phyloP scores from a whole-genome alignment of 2,888 invertebrate genomes.

The Uropetala carovei region DNA sequence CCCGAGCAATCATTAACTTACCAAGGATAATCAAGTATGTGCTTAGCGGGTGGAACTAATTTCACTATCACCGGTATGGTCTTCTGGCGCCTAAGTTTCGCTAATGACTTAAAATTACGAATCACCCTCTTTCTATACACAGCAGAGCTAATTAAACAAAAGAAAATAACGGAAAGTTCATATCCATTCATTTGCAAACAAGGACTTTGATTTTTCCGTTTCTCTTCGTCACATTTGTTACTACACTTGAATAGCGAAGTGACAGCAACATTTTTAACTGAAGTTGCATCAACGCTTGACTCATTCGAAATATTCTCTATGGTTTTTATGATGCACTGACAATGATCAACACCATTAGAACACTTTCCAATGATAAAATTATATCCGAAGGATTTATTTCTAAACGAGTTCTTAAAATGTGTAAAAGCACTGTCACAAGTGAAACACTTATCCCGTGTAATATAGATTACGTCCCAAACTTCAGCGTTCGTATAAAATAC shows the following conservation, averaged over 20 bases:
- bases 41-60: slow-evolving; percentile 20
- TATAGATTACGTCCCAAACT: slow-evolving; percentile 5
- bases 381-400: not conserved
- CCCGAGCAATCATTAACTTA: not conserved
- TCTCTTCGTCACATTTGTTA: not conserved
- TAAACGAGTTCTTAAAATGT: not conserved
- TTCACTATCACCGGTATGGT: not conserved
- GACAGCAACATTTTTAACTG: not conserved
- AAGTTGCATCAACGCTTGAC: not conserved
- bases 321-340: not conserved
- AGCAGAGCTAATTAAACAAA: slow-evolving; percentile 1
- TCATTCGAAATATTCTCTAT: not conserved
- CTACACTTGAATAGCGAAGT: not conserved
- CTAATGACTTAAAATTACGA: slow-evolving; percentile 24
- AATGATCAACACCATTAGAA: not conserved
- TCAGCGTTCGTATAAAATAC: not conserved
- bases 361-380: not conserved
- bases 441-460: not conserved
- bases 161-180: slow-evolving; percentile 17
- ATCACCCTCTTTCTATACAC: slow-evolving; percentile 34
- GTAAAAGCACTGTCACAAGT: slow-evolving; percentile 31
- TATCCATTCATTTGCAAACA: slow-evolving; percentile 8
- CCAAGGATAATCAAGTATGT: slow-evolving; percentile 55
- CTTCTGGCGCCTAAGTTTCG: not conserved
- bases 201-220: not conserved